Evolutionary conservation across 2,888 invertebrate genomes (phyloP), one percentile per base, ranked within the genome.

Genomic region (Helicoverpa assulta): DNA sequence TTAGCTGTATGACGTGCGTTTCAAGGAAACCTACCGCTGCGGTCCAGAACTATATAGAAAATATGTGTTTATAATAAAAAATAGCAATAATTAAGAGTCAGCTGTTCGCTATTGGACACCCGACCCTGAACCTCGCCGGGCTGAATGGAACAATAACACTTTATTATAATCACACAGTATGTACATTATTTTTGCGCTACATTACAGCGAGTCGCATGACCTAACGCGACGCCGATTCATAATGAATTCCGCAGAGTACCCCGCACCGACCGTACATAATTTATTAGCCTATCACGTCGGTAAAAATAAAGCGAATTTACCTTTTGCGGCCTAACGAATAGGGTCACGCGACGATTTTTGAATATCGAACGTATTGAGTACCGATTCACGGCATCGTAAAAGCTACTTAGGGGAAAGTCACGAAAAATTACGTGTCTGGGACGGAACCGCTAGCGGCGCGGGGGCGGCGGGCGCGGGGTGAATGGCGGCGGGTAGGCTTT

Each of bases 401-500:
- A 86, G 90, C 86, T 89, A 90, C 88, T 90, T 90, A 85, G 88
- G 91, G 88, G 91, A 90, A 93, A 93, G 91, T 92, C 90, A 91
- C 90, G 93, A 92, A 92, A 93, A 93, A 91, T 94, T 86, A 92
- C 91, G 89, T 91, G 91, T 91, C 88, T 87, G 89, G 87, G 88
- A 86, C 85, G 88, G 88, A 88, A 90, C 90, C 89, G 90, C 88
- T 88, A 88, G 87, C 78, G 86, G 85, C 80, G 80, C 73, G 86
- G 83, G 83, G 81, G 80, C 72, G 73, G 82, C 71, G 86, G 84
- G 82, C 76, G 93, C 88, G 93, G 93, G 94, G 92, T 94, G 94
- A 94, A 94, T 94, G 94, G 91, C 92, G 93, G 94, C 93, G 91
- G 87, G 91, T 89, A 94, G 94, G 93, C 95, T 95, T 94, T 94